These are phyloP conservation scores for Blomia tropicalis DNA, from an alignment of 2,888 invertebrate genomes.

Conservation along the genomic window DNA sequence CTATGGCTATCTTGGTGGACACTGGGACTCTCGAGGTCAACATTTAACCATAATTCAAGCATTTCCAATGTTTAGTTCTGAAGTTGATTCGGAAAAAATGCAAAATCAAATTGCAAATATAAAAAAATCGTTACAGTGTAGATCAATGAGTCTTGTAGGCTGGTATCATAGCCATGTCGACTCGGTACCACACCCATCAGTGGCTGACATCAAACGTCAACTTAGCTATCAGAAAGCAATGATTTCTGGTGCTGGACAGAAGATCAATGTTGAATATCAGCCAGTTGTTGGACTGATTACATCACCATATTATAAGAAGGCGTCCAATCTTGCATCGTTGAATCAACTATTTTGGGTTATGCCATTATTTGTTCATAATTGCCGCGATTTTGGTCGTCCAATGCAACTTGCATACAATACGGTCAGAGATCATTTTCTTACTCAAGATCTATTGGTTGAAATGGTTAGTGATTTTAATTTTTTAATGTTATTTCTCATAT, in stretches of 20 bases:
- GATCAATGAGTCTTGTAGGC: conserved; percentile 64
- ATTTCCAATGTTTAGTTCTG: conserved; percentile 54
- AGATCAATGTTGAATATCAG: conserved; percentile 72
- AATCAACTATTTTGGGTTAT: conserved; percentile 62
- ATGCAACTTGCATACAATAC: conserved; percentile 74
- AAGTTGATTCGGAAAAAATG: neutral
- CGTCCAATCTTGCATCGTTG: conserved; percentile 25
- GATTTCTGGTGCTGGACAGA: conserved; percentile 48
- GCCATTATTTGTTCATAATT: conserved; percentile 82
- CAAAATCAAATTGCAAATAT: conserved; percentile 33
- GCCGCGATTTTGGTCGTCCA: conserved; percentile 78
- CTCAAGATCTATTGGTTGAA: conserved; percentile 64
- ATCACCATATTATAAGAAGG: conserved; percentile 35
- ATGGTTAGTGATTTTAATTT: conserved; percentile 42
- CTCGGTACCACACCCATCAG: conserved; percentile 55
- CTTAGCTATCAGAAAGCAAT: conserved; percentile 84
- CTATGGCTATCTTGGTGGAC: conserved; percentile 85
- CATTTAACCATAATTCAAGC: conserved; percentile 70
- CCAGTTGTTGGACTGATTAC: conserved; percentile 83
- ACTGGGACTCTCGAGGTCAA: conserved; percentile 83
- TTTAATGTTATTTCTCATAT: neutral
- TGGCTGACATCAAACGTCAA: conserved; percentile 74
- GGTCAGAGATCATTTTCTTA: conserved; percentile 60
- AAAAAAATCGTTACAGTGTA: conserved; percentile 48
- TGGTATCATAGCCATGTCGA: conserved; percentile 84